Base-by-base conservation (phyloP, 2,888 invertebrate species). In the Limenitis arthemis region DNA sequence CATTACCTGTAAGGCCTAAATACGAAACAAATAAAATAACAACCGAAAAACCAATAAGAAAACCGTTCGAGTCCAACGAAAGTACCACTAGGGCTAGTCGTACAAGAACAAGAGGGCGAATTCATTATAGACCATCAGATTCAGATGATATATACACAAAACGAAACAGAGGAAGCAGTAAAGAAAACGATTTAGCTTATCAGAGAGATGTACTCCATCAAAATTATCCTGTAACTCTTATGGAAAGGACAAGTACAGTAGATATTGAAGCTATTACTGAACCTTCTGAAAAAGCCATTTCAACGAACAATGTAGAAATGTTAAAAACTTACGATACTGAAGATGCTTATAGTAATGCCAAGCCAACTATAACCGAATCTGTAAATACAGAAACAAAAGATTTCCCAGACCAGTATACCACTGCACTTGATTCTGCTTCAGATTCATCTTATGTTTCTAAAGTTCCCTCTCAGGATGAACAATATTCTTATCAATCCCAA, bases 181-280 rank as follows among this genome's bases (percentile, higher is more conserved):
- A 80, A 61, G 77, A 81, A 58, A 66, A 74, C 52, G 86, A 86
- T 52, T 67, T 90, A 55, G 90, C 90, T 3, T 90, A 90, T 59
- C 90, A 90, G 70, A 79, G 90, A 56, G 90, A 90, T 66, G 86
- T 90, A 4, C 67, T 90, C 5, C 90, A 90, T 61, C 90, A 90
- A 65, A 90, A 90, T 60, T 90, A 90, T 63, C 90, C 90, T 1
- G 88, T 89, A 0, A 89, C 90, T 6, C 59, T 86, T 29, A 81
- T 81, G 74, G 87, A 87, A 66, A 72, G 84, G 56, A 72, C 70
- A 55, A 87, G 82, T 57, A 88, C 88, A 30, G 72, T 75, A 37
- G 84, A 86, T 44, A 79, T 84, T 59, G 86, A 85, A 68, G 81
- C 84, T 41, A 78, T 84, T 12, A 86, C 86, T 8, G 84, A 84